phyloP scores from a whole-genome alignment of 2,797 vertebrate species.

The Anableps anableps region DNA sequence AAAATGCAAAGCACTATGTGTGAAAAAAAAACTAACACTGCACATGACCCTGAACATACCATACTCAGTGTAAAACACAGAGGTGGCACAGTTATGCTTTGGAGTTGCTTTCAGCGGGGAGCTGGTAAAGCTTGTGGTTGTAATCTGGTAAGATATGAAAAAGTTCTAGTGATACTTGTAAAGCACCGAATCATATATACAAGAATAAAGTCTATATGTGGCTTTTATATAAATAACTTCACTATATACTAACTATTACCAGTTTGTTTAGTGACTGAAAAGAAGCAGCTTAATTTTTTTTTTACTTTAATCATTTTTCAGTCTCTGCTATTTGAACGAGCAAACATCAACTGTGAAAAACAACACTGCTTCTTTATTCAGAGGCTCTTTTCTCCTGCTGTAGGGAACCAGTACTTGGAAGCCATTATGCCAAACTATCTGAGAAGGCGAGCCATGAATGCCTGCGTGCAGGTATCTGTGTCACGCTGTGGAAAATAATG shows the following conservation, averaged over 20 bases:
- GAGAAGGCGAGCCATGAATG: background rate
- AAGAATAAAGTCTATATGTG: background rate
- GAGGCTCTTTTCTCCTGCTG: background rate
- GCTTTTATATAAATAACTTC: background rate
- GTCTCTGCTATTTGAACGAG: background rate
- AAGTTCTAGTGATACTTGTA: background rate
- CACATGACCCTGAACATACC: background rate
- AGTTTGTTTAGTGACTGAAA: background rate
- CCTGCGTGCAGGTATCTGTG: conserved; percentile 9
- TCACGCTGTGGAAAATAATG: conserved; percentile 45
- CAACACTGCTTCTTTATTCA: background rate
- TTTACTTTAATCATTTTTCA: background rate
- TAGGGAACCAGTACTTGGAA: background rate
- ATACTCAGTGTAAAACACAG: background rate
- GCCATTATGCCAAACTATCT: background rate
- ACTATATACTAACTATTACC: background rate
- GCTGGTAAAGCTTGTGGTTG: background rate
- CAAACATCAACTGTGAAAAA: conserved; percentile 3
- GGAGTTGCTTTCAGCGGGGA: background rate
- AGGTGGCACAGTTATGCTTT: background rate
- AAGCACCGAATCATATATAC: background rate
- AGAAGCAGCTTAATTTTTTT: background rate
- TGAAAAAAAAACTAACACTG: background rate
- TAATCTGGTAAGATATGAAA: background rate
- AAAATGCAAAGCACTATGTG: background rate